Evolutionary conservation across 2,113 vertebrate species (phyloP).

Genomic region (Gymnarchus niloticus): DNA sequence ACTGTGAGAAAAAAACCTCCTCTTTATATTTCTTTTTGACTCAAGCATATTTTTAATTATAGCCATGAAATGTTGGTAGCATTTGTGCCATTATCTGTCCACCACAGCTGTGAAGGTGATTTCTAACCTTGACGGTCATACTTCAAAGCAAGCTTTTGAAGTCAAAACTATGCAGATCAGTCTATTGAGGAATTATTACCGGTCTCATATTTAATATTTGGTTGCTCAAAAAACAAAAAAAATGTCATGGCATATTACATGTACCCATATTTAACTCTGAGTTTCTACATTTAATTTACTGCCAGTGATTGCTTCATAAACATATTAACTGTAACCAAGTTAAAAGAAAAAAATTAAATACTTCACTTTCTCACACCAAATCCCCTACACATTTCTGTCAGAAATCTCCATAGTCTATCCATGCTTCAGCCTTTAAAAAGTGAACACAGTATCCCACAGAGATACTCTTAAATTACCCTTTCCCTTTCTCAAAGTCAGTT

Average conservation of each 20-base stretch:
- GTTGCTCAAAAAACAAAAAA: neutral
- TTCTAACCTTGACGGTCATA: neutral
- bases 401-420: neutral
- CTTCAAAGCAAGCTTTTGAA: neutral
- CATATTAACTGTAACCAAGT: neutral
- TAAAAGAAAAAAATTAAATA: neutral
- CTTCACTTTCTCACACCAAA: neutral
- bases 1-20: neutral
- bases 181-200: too few species aligned
- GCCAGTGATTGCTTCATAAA: neutral
- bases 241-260: neutral
- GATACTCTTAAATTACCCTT: neutral
- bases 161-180: neutral
- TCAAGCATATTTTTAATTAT: neutral
- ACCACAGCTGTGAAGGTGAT: neutral
- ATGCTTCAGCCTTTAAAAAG: neutral
- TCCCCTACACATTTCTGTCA: neutral
- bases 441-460: neutral
- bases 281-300: neutral
- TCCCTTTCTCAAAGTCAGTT: neutral
- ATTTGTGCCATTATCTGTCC: neutral
- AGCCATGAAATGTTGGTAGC: neutral
- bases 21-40: constrained; percentile 1
- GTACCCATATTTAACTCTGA: neutral
- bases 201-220: neutral